phyloP scores from a whole-genome alignment of 2,888 invertebrate genomes.

The Entomobrya proxima region DNA sequence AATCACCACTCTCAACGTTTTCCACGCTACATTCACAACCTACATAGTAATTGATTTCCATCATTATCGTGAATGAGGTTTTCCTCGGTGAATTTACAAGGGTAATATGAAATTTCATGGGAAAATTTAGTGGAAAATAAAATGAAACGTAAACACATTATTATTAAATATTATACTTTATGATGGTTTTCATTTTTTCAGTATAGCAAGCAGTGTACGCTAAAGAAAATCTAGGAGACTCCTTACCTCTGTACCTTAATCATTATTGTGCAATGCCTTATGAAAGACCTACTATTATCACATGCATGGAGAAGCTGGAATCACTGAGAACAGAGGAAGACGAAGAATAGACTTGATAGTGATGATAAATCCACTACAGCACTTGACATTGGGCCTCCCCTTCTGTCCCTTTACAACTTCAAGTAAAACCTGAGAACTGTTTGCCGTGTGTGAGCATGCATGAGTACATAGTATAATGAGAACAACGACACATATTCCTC shows the following conservation, averaged over 20 bases:
- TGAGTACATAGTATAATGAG: not conserved
- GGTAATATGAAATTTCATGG: slow-evolving; percentile 63
- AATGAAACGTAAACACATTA: slow-evolving; percentile 66
- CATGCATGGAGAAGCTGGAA: not conserved
- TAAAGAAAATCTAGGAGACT: not conserved
- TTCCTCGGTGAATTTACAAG: not conserved
- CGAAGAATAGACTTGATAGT: slow-evolving; percentile 52
- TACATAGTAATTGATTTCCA: slow-evolving; percentile 35
- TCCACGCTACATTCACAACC: not conserved
- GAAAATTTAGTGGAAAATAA: slow-evolving; percentile 66
- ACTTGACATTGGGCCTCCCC: slow-evolving; percentile 61
- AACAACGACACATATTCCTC: not conserved
- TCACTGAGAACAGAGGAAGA: not conserved
- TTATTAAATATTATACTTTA: slow-evolving; percentile 36
- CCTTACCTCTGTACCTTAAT: not conserved
- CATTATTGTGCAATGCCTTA: too few relatives aligned
- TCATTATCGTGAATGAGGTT: slow-evolving; percentile 54
- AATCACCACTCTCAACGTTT: not conserved
- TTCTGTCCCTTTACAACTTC: slow-evolving; percentile 55
- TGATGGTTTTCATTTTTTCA: not conserved
- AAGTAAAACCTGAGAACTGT: slow-evolving; percentile 44
- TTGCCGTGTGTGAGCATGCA: not conserved
- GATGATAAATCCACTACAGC: slow-evolving; percentile 67
- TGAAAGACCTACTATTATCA: too few relatives aligned
- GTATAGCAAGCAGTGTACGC: not conserved